Percentiles rank a stretch among this genome's conserved stretches.
phyloP scores from a whole-genome alignment of 1,140 invertebrate species.

The Drosophila suzukii region DNA sequence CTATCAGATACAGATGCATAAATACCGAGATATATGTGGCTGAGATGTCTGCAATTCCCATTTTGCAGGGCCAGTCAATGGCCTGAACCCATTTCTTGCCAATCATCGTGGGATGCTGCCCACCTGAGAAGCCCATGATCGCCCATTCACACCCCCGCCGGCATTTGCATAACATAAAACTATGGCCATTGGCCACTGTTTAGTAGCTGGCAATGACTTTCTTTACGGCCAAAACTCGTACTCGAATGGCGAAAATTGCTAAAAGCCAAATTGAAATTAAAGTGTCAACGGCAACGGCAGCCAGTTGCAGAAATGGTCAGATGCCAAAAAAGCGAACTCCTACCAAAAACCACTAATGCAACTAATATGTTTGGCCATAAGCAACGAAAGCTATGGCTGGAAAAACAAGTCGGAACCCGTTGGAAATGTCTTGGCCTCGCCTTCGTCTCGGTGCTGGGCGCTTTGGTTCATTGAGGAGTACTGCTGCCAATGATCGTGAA shows the following conservation, averaged over 20 bases:
- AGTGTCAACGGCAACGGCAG: conserved; percentile 70
- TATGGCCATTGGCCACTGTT: conserved; percentile 44
- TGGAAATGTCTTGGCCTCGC: conserved; percentile 44
- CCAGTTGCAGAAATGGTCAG: conserved; percentile 69
- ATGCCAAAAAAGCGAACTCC: conserved; percentile 59
- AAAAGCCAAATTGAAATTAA: conserved; percentile 75
- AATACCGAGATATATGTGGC: conserved; percentile 7
- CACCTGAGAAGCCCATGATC: conserved; percentile 39
- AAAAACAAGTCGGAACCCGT: conserved; percentile 57
- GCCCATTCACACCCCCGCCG: conserved; percentile 28
- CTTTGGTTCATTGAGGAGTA: conserved; percentile 50
- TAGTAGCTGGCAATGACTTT: conserved; percentile 69
- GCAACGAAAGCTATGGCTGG: conserved; percentile 70
- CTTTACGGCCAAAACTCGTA: conserved; percentile 52
- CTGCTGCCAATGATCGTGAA: conserved; percentile 35
- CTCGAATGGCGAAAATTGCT: conserved; percentile 60
- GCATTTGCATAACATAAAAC: conserved; percentile 66
- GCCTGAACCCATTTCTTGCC: conserved; percentile 31
- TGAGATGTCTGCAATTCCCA: conserved; percentile 20
- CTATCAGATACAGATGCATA: conserved; percentile 38
- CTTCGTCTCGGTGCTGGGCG: conserved; percentile 31
- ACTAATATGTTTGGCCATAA: conserved; percentile 79
- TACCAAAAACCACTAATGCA: conserved; percentile 61
- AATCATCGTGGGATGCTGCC: conserved; percentile 28
- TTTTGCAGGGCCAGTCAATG: conserved; percentile 39